A percentile compares a stretch with the other conserved stretches of the same genome.
Evolutionary conservation across 2,888 invertebrate species (phyloP).

Genomic region (Dorcus hopei): DNA sequence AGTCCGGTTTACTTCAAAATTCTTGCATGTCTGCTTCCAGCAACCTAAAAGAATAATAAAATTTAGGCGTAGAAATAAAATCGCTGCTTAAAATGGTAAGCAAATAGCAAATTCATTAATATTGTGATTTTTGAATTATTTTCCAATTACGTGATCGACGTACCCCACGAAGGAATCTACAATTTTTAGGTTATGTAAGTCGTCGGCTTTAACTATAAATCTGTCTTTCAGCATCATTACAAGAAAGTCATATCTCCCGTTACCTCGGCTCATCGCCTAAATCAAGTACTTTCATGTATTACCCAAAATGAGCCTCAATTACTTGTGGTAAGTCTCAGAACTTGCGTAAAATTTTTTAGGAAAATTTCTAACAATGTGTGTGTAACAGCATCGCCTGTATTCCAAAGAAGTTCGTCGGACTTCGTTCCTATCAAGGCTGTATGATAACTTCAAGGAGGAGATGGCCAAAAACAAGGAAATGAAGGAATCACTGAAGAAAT

Average conservation of each 20-base stretch:
- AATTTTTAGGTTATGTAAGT: slow-evolving; percentile 19
- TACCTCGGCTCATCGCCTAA: slow-evolving; percentile 26
- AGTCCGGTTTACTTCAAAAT: not conserved
- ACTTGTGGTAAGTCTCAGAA: slow-evolving; percentile 22
- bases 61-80: slow-evolving; percentile 4
- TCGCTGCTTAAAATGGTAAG: slow-evolving; percentile 15
- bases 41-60: slow-evolving; percentile 3
- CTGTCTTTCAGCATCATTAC: slow-evolving; percentile 23
- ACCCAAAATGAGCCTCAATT: slow-evolving; percentile 15
- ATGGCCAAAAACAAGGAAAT: slow-evolving; percentile 96
- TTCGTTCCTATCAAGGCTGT: slow-evolving; percentile 82
- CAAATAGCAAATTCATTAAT: not conserved
- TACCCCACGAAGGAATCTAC: not conserved
- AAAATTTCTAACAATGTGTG: not conserved
- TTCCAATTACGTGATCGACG: too few relatives aligned
- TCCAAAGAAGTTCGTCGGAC: slow-evolving; percentile 53
- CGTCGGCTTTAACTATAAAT: not conserved
- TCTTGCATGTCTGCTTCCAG: slow-evolving; percentile 4
- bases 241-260: slow-evolving; percentile 19
- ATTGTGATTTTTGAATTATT: too few relatives aligned
- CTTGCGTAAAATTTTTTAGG: too few relatives aligned
- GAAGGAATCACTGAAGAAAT: slow-evolving; percentile 95
- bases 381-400: slow-evolving; percentile 47
- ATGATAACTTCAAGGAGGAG: slow-evolving; percentile 91
- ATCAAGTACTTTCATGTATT: slow-evolving; percentile 17